Conservation (phyloP, 2,113 vertebrate species). For the Danionella cerebrum region DNA sequence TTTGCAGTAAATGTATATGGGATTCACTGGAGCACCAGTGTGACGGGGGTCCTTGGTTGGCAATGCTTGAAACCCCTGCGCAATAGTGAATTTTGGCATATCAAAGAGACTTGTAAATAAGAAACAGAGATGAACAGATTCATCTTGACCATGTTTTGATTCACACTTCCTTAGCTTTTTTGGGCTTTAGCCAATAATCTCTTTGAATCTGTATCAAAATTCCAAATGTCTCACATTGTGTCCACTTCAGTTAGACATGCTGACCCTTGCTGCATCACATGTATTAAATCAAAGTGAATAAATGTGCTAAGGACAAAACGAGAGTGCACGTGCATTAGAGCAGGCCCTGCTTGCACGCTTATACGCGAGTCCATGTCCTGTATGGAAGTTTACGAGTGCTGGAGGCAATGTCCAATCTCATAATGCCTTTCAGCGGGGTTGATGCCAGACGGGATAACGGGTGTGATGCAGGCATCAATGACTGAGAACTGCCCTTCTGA, state of each 20-base stretch:
- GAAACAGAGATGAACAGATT: not conserved
- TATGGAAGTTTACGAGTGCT: slow-evolving; percentile 8
- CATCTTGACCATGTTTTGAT: slow-evolving; percentile 8
- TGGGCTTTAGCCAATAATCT: slow-evolving; percentile 2
- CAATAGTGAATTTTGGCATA: not conserved
- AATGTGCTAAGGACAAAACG: not conserved
- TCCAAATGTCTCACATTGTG: slow-evolving; percentile 8
- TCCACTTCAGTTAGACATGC: not conserved
- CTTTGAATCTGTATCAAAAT: not conserved
- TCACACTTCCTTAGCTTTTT: slow-evolving; percentile 14
- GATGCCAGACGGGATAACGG: slow-evolving; percentile 36
- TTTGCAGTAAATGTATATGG: too few relatives aligned
- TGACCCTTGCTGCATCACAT: not conserved
- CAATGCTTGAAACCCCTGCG: not conserved
- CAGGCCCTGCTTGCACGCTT: not conserved
- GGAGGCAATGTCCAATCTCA: not conserved
- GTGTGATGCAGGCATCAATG: slow-evolving; percentile 43
- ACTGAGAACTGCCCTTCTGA: slow-evolving; percentile 45
- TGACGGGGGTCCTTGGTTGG: not conserved
- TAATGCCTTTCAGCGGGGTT: slow-evolving; percentile 18
- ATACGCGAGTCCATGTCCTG: slow-evolving; percentile 10
- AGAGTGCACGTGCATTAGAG: not conserved
- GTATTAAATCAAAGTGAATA: not conserved
- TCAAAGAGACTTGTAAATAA: not conserved
- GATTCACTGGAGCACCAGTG: too few relatives aligned